These are phyloP conservation scores for Bombylius major DNA, from an alignment of 2,888 invertebrate species.

Conservation along the genomic window DNA sequence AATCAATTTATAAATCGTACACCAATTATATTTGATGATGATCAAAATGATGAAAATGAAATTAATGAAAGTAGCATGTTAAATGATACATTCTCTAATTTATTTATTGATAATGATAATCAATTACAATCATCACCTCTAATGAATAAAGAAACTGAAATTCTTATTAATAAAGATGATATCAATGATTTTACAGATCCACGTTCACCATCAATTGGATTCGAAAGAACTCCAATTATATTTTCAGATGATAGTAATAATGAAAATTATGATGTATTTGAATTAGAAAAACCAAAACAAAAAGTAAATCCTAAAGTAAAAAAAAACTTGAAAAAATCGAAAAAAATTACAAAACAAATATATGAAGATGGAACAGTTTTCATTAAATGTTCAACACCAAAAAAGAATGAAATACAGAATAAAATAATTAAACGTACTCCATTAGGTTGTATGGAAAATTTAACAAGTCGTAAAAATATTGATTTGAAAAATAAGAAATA, in stretches of 20 bases:
- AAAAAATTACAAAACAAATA: not conserved
- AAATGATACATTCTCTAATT: constrained; percentile 6
- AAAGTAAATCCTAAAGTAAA: not conserved
- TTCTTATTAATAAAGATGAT: not conserved
- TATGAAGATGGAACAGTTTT: constrained; percentile 6
- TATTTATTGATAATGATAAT: not conserved
- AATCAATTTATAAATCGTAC: constrained; percentile 11
- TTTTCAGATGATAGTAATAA: not conserved
- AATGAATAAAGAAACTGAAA: not conserved
- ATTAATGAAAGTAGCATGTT: not conserved
- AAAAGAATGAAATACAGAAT: not conserved
- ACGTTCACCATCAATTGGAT: constrained; percentile 8
- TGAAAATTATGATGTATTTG: not conserved
- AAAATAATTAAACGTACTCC: constrained; percentile 7
- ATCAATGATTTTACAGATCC: constrained; percentile 2
- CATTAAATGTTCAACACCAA: not conserved
- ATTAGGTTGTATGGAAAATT: constrained; percentile 12
- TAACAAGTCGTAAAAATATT: not conserved
- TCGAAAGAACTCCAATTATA: constrained; percentile 11
- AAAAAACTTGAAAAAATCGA: constrained; percentile 2
- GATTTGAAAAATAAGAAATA: not conserved
- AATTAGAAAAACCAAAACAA: not conserved
- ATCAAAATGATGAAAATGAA: too few species aligned
- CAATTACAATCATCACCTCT: not conserved
- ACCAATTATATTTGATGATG: constrained; percentile 7